Evolutionary conservation across 2,888 invertebrate species (phyloP).

Genomic region (Protonemura montana): DNA sequence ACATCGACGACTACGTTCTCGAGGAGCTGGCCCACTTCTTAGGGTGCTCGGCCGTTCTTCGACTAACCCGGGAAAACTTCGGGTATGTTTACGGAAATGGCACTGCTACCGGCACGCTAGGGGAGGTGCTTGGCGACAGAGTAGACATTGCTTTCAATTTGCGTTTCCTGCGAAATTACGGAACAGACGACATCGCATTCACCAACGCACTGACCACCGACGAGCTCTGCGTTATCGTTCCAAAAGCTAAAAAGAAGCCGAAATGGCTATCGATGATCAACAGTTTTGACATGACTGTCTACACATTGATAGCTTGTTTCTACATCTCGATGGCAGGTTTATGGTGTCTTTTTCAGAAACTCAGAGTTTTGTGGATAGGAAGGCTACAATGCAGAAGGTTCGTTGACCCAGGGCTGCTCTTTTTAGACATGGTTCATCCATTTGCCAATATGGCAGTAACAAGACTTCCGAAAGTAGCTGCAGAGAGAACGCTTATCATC

Average conservation of each 20-base stretch:
- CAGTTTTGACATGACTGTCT: slow-evolving; percentile 15
- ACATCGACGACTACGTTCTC: slow-evolving; percentile 47
- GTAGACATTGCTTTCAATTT: slow-evolving; percentile 59
- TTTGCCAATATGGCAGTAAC: slow-evolving; percentile 57
- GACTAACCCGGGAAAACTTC: slow-evolving; percentile 15
- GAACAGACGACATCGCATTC: slow-evolving; percentile 56
- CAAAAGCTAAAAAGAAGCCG: slow-evolving; percentile 58
- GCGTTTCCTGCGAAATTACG: slow-evolving; percentile 58
- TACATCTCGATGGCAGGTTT: not conserved
- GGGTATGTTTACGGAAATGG: slow-evolving; percentile 56
- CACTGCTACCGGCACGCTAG: slow-evolving; percentile 57
- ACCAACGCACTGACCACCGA: slow-evolving; percentile 58
- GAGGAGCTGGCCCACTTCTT: slow-evolving; percentile 45
- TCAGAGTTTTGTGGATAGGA: not conserved
- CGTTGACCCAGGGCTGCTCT: slow-evolving; percentile 16
- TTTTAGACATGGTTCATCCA: slow-evolving; percentile 56
- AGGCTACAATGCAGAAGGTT: not conserved
- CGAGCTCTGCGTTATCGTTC: slow-evolving; percentile 59
- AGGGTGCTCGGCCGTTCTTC: slow-evolving; percentile 49
- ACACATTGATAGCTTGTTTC: not conserved
- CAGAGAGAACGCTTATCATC: slow-evolving; percentile 58
- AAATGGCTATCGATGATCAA: slow-evolving; percentile 57
- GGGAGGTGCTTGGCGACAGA: slow-evolving; percentile 56
- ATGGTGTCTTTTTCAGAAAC: slow-evolving; percentile 8
- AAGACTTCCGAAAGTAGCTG: slow-evolving; percentile 56